Conservation (phyloP, 2,113 vertebrate species). For the Periophthalmus modestus region DNA sequence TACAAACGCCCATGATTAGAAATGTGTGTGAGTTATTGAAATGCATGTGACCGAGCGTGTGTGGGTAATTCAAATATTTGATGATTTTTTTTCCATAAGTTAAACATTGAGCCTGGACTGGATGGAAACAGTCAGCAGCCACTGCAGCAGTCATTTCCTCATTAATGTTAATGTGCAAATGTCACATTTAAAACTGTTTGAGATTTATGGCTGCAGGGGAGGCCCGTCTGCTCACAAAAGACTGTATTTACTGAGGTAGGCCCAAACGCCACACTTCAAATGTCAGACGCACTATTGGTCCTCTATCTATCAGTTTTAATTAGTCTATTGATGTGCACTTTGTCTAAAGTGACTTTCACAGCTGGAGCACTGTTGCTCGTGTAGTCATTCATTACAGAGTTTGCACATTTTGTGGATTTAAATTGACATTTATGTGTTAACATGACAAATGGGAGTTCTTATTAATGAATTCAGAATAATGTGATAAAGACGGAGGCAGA, state of each 20-base stretch:
- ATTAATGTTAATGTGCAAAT: conserved; percentile 49
- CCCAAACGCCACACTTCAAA: conserved; percentile 44
- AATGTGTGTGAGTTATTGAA: conserved; percentile 32
- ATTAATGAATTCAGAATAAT: conserved; percentile 46
- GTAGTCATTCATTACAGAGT: conserved; percentile 37
- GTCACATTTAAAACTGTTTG: conserved; percentile 46
- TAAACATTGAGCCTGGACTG: conserved; percentile 13
- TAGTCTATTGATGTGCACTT: conserved; percentile 46
- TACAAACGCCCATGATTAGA: conserved; percentile 44
- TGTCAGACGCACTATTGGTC: conserved; percentile 56
- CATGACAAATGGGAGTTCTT: conserved; percentile 49
- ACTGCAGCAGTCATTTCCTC: conserved; percentile 27
- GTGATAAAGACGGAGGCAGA: conserved; percentile 25
- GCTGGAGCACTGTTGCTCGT: conserved; percentile 29
- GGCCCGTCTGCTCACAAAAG: conserved; percentile 47
- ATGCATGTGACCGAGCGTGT: conserved; percentile 7
- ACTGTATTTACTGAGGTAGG: conserved; percentile 52
- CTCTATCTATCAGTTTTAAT: conserved; percentile 67
- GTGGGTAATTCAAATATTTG: conserved; percentile 42
- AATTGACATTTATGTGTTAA: conserved; percentile 55
- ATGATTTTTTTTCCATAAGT: conserved; percentile 25
- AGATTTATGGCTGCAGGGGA: conserved; percentile 62
- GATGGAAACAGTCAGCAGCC: conserved; percentile 23
- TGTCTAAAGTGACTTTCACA: conserved; percentile 45
- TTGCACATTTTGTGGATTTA: conserved; percentile 50